Conservation (phyloP, 2,888 invertebrate genomes). For the Cephalotes varians region DNA sequence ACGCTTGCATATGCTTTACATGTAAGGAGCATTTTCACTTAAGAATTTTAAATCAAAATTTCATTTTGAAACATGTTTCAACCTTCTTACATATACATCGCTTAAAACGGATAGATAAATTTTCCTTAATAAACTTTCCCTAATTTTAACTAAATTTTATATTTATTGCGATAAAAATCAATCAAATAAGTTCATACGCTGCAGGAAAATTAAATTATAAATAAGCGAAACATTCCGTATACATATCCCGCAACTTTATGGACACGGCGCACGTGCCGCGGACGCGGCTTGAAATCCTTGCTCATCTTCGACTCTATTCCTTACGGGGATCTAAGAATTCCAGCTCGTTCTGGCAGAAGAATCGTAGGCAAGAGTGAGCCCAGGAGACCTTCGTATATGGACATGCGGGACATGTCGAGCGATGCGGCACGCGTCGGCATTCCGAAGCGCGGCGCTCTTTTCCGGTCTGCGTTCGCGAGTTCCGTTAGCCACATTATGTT, state of each 20-base stretch:
- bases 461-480: constrained; percentile 77
- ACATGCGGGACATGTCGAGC: constrained; percentile 75
- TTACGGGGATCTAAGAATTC: constrained; percentile 29
- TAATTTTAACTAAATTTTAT: not conserved
- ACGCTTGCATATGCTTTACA: not conserved
- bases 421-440: constrained; percentile 80
- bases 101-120: not conserved
- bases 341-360: constrained; percentile 42
- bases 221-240: not conserved
- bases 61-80: not conserved
- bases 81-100: not conserved
- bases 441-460: constrained; percentile 76
- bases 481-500: constrained; percentile 76
- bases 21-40: not conserved
- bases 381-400: constrained; percentile 72
- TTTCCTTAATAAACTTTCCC: too few relatives aligned
- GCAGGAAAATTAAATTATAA: not conserved
- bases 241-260: constrained; percentile 8
- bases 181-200: not conserved
- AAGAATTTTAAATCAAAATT: not conserved
- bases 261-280: constrained; percentile 33
- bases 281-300: not conserved
- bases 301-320: not conserved
- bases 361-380: constrained; percentile 59
- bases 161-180: not conserved